Base-by-base conservation (phyloP, 2,113 vertebrate species). In the Anhinga anhinga region DNA sequence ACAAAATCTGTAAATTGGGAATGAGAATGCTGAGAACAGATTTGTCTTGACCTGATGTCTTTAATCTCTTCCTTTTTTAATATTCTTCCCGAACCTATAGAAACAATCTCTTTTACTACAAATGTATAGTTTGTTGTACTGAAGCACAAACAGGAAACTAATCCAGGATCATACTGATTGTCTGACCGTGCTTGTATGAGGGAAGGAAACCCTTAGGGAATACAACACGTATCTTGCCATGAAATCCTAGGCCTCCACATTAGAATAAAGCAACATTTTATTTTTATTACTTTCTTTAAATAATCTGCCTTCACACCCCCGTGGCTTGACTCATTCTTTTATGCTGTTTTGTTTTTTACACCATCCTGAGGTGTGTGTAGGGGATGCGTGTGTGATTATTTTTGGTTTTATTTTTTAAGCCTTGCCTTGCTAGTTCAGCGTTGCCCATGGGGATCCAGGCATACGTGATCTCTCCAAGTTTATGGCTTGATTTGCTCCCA, bases 281-380 rank as follows among this genome's bases (percentile, higher is more conserved):
- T 36, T n/a, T 66, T 30, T 56, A 47, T 72, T 32, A 9, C 6
- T 36, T 85, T 61, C 19, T 67, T 49, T 34, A 73, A 80, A 78
- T 18, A 79, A 59, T n/a, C 53, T 93, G 10, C 16, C 13, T 15
- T 84, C 10, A 25, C 17, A 4, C 3, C 32, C 8, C 6, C 6
- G 23, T 0, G 7, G 10, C n/a, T 38, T 0, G 0, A 50, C 16
- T 10, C 23, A 66, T 9, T 4, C 13, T 83, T 34, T 26, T 52
- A 13, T 27, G 8, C 20, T 40, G 17, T 38, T 81, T 34, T 66
- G 42, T 2, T 56, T 69, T 77, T 77, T 58, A 78, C 0, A 2
- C 19, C 36, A 50, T 25, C 11, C 45, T 29, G 38, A 67, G 62
- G 20, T 49, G 36, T 45, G 40, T 47, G 38, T 27, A 42, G 72